Evolutionary conservation across 2,888 invertebrate genomes (phyloP).

Genomic region (Leistus spinibarbis): DNA sequence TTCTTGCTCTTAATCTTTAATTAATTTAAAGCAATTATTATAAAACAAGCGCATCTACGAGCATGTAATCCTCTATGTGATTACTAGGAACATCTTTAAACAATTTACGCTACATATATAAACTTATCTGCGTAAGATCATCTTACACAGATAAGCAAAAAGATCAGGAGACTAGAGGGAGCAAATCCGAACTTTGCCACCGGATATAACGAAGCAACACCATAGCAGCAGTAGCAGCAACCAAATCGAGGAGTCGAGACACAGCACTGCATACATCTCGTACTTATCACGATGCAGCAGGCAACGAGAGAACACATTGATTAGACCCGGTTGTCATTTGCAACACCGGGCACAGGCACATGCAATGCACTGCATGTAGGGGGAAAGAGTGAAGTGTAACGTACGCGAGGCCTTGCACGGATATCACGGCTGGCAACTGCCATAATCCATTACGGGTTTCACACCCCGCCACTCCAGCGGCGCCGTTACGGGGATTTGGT

Average conservation of each 20-base stretch:
- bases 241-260: not conserved
- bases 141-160: not conserved
- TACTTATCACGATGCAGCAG: slow-evolving; percentile 35
- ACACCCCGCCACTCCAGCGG: slow-evolving; percentile 15
- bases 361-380: not conserved
- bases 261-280: slow-evolving; percentile 13
- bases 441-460: slow-evolving; percentile 16
- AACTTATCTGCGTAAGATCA: not conserved
- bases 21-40: not conserved
- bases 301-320: slow-evolving; percentile 28
- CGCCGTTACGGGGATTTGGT: slow-evolving; percentile 8
- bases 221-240: not conserved
- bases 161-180: not conserved
- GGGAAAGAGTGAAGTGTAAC: not conserved
- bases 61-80: not conserved
- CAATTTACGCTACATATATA: not conserved
- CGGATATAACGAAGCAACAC: slow-evolving; percentile 1
- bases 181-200: not conserved
- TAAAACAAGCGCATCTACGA: not conserved
- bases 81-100: not conserved
- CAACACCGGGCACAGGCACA: slow-evolving; percentile 20
- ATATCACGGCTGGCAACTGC: slow-evolving; percentile 19
- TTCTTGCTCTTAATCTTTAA: not conserved
- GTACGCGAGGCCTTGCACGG: slow-evolving; percentile 12
- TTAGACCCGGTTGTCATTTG: slow-evolving; percentile 38